Conservation (phyloP, 2,113 vertebrate genomes). For the Callospermophilus lateralis region DNA sequence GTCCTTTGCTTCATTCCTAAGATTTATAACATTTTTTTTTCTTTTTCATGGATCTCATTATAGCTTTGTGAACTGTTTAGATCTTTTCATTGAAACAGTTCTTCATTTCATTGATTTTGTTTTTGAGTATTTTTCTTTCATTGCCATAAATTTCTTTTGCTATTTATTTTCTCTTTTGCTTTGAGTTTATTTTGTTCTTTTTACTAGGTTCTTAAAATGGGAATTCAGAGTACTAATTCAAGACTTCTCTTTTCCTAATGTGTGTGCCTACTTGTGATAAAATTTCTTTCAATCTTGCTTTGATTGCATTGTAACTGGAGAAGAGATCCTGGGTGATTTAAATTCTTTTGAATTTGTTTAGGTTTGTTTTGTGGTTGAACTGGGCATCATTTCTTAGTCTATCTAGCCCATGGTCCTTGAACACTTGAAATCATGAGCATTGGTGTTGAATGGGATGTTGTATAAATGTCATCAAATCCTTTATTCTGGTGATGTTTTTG, state of each 20-base stretch:
- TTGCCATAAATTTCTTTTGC: neutral
- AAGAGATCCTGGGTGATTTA: neutral
- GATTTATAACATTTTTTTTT: neutral
- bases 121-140: neutral
- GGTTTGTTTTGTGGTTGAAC: no score
- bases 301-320: neutral
- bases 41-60: neutral
- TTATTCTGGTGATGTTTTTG: neutral
- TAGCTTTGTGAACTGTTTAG: neutral
- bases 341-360: neutral
- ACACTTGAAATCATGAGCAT: neutral
- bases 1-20: neutral
- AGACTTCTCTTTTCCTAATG: neutral
- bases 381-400: no score
- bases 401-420: neutral
- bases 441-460: neutral
- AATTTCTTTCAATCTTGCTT: neutral
- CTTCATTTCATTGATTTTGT: neutral
- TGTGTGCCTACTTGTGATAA: neutral
- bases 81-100: neutral
- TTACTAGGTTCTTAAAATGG: no score
- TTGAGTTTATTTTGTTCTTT: neutral
- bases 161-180: neutral
- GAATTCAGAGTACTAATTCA: neutral
- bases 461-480: neutral